Conservation (phyloP, 2,888 invertebrate genomes). For the Leucozona laternaria region DNA sequence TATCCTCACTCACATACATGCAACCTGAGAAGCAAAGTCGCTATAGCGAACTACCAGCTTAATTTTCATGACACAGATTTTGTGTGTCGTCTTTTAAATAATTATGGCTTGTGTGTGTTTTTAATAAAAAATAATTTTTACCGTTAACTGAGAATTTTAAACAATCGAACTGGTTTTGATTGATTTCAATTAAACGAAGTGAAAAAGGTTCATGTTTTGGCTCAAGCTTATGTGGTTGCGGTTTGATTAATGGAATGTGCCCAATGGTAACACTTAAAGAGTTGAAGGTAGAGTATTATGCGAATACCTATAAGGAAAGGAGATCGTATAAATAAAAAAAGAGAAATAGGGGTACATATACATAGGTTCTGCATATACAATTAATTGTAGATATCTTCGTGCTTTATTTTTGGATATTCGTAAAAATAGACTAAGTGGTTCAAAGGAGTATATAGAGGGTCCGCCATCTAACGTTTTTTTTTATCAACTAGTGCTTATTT, state of each 20-base stretch:
- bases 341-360: too few species aligned
- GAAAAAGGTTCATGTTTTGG: slow-evolving; percentile 42
- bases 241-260: slow-evolving; percentile 41
- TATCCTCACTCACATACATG: slow-evolving; percentile 19
- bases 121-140: slow-evolving; percentile 59
- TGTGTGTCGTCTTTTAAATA: slow-evolving; percentile 25
- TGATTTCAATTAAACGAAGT: slow-evolving; percentile 53
- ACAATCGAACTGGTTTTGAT: slow-evolving; percentile 68
- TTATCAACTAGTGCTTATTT: too few species aligned
- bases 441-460: too few species aligned
- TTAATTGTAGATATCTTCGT: too few species aligned
- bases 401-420: too few species aligned
- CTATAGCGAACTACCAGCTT: slow-evolving; percentile 5
- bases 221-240: slow-evolving; percentile 53
- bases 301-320: neutral
- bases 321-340: neutral
- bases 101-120: slow-evolving; percentile 13
- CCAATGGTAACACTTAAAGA: neutral
- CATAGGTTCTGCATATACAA: too few species aligned
- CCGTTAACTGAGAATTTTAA: slow-evolving; percentile 55
- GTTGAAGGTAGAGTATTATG: neutral
- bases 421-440: too few species aligned
- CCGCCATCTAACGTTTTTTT: too few species aligned
- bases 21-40: slow-evolving; percentile 16
- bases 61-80: slow-evolving; percentile 66